Evolutionary conservation across 2,888 invertebrate species (phyloP).

Genomic region (Cheilosia grossa): DNA sequence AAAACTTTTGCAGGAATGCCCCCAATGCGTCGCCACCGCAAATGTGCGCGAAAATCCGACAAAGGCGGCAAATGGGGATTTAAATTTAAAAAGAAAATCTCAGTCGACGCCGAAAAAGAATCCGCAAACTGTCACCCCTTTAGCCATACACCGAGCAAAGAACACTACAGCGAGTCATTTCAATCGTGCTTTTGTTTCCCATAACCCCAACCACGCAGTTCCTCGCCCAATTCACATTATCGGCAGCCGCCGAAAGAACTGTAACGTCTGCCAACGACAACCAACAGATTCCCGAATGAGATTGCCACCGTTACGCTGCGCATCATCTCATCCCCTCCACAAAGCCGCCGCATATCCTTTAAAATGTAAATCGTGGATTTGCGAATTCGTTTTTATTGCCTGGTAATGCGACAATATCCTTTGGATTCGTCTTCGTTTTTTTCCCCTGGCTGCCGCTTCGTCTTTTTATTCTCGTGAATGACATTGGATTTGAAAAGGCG

Average conservation of each 20-base stretch:
- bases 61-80: slow-evolving; percentile 54
- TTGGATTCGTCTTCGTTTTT: slow-evolving; percentile 48
- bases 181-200: slow-evolving; percentile 68
- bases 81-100: slow-evolving; percentile 66
- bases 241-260: slow-evolving; percentile 71
- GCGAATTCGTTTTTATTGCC: slow-evolving; percentile 75
- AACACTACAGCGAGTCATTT: slow-evolving; percentile 54
- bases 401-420: slow-evolving; percentile 75
- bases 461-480: slow-evolving; percentile 49
- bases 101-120: slow-evolving; percentile 37
- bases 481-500: slow-evolving; percentile 72
- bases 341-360: slow-evolving; percentile 69
- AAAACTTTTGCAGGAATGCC: slow-evolving; percentile 52
- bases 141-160: slow-evolving; percentile 2
- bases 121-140: slow-evolving; percentile 57
- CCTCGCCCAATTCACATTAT: slow-evolving; percentile 68
- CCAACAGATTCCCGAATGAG: slow-evolving; percentile 73
- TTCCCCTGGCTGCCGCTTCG: slow-evolving; percentile 10
- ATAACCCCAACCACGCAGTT: slow-evolving; percentile 25
- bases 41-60: slow-evolving; percentile 52
- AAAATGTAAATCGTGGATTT: slow-evolving; percentile 75
- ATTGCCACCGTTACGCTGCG: slow-evolving; percentile 68
- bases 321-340: slow-evolving; percentile 39
- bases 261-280: slow-evolving; percentile 72
- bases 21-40: slow-evolving; percentile 63